These are phyloP conservation scores for Salvelinus sp. DNA, from an alignment of 2,113 vertebrate genomes.

Conservation along the genomic window DNA sequence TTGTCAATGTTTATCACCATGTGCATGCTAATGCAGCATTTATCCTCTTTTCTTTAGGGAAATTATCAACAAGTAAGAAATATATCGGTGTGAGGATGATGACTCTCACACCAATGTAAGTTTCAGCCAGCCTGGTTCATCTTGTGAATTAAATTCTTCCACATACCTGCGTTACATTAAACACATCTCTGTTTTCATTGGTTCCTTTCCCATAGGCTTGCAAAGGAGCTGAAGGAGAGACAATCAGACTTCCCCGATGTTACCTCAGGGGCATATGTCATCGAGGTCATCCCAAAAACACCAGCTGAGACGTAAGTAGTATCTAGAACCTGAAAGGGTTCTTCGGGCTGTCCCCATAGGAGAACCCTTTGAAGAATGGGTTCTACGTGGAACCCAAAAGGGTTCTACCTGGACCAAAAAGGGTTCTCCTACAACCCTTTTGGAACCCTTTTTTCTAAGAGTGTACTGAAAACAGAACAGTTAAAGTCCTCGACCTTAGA, in stretches of 20 bases:
- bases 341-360: too few species aligned
- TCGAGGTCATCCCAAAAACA: constrained; percentile 93
- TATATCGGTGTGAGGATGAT: constrained; percentile 96
- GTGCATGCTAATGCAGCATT: neutral
- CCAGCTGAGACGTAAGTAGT: constrained; percentile 89
- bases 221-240: constrained; percentile 88
- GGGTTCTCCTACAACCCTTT: too few species aligned
- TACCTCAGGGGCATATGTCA: constrained; percentile 90
- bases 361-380: too few species aligned
- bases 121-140: constrained; percentile 14
- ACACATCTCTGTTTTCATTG: neutral
- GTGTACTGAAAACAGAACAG: neutral
- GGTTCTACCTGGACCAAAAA: too few species aligned
- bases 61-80: constrained; percentile 87
- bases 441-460: too few species aligned
- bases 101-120: constrained; percentile 87
- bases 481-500: too few species aligned
- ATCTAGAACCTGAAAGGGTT: too few species aligned
- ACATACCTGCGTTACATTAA: neutral
- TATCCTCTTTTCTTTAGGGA: constrained; percentile 70
- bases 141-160: neutral
- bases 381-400: too few species aligned
- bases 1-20: too few species aligned
- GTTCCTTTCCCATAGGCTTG: constrained; percentile 74
- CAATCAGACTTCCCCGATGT: constrained; percentile 91